Conservation (phyloP, 2,113 vertebrate species). For the Eulemur macaco region DNA sequence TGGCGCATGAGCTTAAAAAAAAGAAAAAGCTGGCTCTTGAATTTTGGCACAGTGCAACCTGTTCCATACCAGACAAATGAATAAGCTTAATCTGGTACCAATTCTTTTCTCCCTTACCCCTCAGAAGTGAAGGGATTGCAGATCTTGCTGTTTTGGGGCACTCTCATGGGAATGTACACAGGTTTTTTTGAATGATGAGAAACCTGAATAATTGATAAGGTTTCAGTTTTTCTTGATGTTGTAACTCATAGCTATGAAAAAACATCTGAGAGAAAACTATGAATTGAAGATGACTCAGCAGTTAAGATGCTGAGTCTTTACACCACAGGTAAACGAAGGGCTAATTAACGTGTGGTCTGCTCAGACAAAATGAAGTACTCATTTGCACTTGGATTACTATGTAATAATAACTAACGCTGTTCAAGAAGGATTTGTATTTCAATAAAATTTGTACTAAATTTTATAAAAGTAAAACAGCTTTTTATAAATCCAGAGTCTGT, state of each 20-base stretch:
- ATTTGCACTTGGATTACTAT: conserved; percentile 83
- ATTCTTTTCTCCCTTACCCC: not conserved
- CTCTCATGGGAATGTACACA: not conserved
- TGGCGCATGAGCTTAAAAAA: conserved; percentile 24
- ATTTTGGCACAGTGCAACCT: conserved; percentile 57
- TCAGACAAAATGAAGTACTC: conserved; percentile 70
- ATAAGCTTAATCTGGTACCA: conserved; percentile 45
- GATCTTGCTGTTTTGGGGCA: conserved; percentile 7
- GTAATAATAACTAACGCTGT: conserved; percentile 82
- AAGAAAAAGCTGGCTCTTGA: conserved; percentile 48
- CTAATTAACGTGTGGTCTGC: conserved; percentile 32
- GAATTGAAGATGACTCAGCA: conserved; percentile 52
- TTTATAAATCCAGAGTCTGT: conserved; percentile 52
- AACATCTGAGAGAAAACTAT: conserved; percentile 35
- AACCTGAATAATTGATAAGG: not conserved
- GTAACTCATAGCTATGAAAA: conserved; percentile 37
- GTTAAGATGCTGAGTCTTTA: conserved; percentile 45
- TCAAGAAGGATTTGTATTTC: conserved; percentile 82
- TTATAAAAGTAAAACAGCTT: conserved; percentile 86
- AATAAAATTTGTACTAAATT: conserved; percentile 82
- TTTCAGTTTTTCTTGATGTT: conserved; percentile 44
- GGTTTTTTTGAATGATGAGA: conserved; percentile 18
- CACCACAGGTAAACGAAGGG: conserved; percentile 46
- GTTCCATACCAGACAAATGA: conserved; percentile 62
- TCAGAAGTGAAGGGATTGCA: conserved; percentile 38